A percentile compares a stretch with the other conserved stretches of the same genome.
phyloP scores from a whole-genome alignment of 2,797 vertebrate genomes.

The Siniperca scherzeri region DNA sequence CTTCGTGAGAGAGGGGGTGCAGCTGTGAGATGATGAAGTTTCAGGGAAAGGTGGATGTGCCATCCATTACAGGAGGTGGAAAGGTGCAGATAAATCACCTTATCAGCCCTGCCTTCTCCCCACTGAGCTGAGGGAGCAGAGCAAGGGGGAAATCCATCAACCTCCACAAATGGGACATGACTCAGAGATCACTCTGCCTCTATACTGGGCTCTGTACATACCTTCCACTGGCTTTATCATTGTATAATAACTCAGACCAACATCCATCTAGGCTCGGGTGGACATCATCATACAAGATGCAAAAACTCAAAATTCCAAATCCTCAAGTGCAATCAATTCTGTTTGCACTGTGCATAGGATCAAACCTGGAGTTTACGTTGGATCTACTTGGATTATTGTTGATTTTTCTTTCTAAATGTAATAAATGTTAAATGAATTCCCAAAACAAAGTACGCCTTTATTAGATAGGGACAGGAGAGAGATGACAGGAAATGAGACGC shows the following conservation, averaged over 20 bases:
- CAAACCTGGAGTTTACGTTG: not conserved
- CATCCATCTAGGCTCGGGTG: not conserved
- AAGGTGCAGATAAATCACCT: conserved; percentile 89
- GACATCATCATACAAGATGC: conserved; percentile 43
- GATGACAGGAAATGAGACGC: not conserved
- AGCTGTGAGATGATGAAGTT: conserved; percentile 86
- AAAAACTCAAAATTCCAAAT: conserved; percentile 41
- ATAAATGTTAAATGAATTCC: not conserved
- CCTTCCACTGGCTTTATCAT: conserved; percentile 72
- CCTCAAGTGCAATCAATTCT: not conserved
- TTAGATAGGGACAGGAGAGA: not conserved
- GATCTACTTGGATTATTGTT: not conserved
- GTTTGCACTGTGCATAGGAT: not conserved
- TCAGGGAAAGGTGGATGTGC: conserved; percentile 84
- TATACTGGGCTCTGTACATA: conserved; percentile 72
- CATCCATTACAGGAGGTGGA: conserved; percentile 87
- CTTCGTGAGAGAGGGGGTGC: conserved; percentile 54
- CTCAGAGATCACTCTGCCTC: conserved; percentile 80
- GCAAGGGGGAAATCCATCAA: conserved; percentile 87
- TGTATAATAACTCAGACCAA: conserved; percentile 58
- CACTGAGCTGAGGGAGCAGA: conserved; percentile 83
- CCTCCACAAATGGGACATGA: conserved; percentile 83
- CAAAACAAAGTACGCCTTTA: not conserved
- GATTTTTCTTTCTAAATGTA: conserved; percentile 11
- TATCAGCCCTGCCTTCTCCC: conserved; percentile 84